Percentiles rank a stretch among this genome's conserved stretches.
phyloP scores from a whole-genome alignment of 2,888 invertebrate genomes.

The Apodemia duryi region DNA sequence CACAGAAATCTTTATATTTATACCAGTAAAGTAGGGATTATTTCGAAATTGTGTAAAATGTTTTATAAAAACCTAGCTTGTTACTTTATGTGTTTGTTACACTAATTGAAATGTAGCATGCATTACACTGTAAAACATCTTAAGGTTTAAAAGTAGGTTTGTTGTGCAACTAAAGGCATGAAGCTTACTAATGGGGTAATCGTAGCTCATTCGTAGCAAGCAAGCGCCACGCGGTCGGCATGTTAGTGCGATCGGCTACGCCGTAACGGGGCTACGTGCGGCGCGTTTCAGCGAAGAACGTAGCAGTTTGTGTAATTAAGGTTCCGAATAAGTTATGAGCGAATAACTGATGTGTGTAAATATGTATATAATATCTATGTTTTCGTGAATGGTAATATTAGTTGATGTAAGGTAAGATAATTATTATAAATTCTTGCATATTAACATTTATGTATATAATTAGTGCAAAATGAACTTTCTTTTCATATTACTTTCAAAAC shows the following conservation, averaged over 20 bases:
- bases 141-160: conserved; percentile 15
- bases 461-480: too few relatives aligned
- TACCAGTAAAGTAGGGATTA: neutral
- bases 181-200: conserved; percentile 11
- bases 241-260: conserved; percentile 59
- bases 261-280: conserved; percentile 46
- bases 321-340: conserved; percentile 12
- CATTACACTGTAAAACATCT: conserved; percentile 11
- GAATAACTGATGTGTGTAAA: conserved; percentile 9
- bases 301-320: conserved; percentile 12
- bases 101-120: conserved; percentile 14
- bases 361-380: neutral
- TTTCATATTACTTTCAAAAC: too few relatives aligned
- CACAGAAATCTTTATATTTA: neutral
- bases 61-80: neutral
- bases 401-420: neutral
- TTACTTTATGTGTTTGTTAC: neutral
- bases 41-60: neutral
- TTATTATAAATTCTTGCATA: neutral
- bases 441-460: too few relatives aligned
- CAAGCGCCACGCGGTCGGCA: conserved; percentile 56
- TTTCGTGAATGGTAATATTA: neutral
- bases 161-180: conserved; percentile 12
- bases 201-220: conserved; percentile 13
- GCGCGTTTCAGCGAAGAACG: conserved; percentile 31